phyloP scores from a whole-genome alignment of 2,888 invertebrate genomes.

The Orchesella flavescens region DNA sequence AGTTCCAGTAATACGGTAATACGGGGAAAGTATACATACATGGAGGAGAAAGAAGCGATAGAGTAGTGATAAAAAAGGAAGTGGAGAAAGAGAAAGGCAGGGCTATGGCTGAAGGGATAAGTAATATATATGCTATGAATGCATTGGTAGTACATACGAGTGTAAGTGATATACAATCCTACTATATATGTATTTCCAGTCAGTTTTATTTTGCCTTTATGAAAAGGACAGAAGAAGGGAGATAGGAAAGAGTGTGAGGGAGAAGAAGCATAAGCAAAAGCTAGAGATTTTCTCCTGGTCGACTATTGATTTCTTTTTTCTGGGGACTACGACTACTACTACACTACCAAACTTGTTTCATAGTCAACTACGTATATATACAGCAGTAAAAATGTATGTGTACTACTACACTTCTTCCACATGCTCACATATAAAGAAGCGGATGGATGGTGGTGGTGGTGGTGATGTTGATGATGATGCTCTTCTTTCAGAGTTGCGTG shows the following conservation, averaged over 20 bases:
- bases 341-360: too few species aligned
- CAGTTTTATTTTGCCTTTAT: too few species aligned
- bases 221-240: background rate
- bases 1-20: background rate
- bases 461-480: slow-evolving; percentile 13
- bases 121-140: background rate
- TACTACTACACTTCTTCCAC: background rate
- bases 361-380: too few species aligned
- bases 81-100: background rate
- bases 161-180: background rate
- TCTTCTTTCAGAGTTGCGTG: slow-evolving; percentile 43
- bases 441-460: background rate
- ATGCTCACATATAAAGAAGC: background rate
- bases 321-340: too few species aligned
- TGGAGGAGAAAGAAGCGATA: too few species aligned
- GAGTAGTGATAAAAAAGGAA: background rate
- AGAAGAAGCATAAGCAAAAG: slow-evolving; percentile 16
- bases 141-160: background rate
- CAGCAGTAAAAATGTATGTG: background rate
- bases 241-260: background rate
- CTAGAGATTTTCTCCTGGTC: slow-evolving; percentile 45
- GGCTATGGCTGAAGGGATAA: background rate
- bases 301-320: slow-evolving; percentile 47
- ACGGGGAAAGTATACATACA: too few species aligned
- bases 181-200: background rate